These are phyloP conservation scores for Nephila pilipes DNA, from an alignment of 1,140 invertebrate genomes.

Conservation along the genomic window DNA sequence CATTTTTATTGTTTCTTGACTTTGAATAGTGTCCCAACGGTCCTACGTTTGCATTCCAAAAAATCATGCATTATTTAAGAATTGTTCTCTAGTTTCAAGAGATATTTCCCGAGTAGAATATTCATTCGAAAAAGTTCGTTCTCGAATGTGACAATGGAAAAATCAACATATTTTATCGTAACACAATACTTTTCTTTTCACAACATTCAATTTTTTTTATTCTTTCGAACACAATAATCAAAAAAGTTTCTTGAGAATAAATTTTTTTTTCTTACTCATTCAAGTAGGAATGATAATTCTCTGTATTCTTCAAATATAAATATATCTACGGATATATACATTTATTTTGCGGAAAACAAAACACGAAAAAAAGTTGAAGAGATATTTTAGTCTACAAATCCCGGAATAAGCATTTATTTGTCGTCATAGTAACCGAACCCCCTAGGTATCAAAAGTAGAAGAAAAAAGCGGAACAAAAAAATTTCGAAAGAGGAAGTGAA, in stretches of 20 bases:
- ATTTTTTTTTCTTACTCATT: background rate
- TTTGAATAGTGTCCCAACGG: background rate
- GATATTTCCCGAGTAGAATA: background rate
- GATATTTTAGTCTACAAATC: background rate
- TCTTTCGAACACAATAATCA: background rate
- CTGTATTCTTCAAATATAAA: background rate
- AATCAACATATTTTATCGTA: conserved; percentile 16
- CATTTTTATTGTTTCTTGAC: background rate
- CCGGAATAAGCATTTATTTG: conserved; percentile 4
- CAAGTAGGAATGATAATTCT: background rate
- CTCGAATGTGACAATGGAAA: background rate
- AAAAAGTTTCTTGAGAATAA: background rate
- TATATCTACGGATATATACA: background rate
- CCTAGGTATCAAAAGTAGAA: background rate
- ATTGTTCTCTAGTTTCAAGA: background rate
- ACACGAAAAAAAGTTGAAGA: background rate
- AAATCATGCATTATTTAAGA: conserved; percentile 15
- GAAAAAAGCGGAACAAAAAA: background rate
- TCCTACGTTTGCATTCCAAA: background rate
- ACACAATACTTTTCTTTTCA: background rate
- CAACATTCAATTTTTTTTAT: background rate
- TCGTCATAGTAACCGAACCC: conserved; percentile 29
- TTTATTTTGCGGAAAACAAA: conserved; percentile 9
- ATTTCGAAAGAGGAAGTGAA: background rate
- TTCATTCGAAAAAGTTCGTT: background rate